These are phyloP conservation scores for Mormoops blainvillei DNA, from an alignment of 2,113 vertebrate species.

Conservation along the genomic window DNA sequence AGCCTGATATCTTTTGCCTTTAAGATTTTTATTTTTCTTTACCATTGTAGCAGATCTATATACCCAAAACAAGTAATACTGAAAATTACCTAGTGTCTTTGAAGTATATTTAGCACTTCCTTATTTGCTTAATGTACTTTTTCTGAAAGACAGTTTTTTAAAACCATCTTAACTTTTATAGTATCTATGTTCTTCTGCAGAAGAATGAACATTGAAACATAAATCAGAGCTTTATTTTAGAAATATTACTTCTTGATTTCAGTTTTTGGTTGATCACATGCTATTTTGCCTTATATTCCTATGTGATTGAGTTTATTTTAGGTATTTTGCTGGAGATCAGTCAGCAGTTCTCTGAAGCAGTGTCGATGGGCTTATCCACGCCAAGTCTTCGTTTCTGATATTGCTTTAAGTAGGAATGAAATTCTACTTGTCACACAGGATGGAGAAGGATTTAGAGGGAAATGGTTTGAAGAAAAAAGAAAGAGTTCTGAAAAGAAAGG, in stretches of 20 bases:
- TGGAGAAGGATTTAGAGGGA: slow-evolving; percentile 94
- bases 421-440: slow-evolving; percentile 95
- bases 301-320: slow-evolving; percentile 64
- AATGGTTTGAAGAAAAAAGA: slow-evolving; percentile 90
- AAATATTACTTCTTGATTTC: neutral
- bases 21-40: neutral
- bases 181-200: neutral
- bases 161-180: neutral
- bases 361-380: slow-evolving; percentile 95
- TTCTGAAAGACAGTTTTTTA: neutral
- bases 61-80: neutral
- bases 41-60: neutral
- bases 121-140: neutral
- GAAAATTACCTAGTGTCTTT: neutral
- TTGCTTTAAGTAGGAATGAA: slow-evolving; percentile 89
- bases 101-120: slow-evolving; percentile 14
- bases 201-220: neutral
- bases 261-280: neutral
- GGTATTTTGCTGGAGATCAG: slow-evolving; percentile 95
- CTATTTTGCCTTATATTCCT: neutral
- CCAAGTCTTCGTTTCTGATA: slow-evolving; percentile 95
- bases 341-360: slow-evolving; percentile 86
- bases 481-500: slow-evolving; percentile 91
- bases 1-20: neutral
- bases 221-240: slow-evolving; percentile 16